These are phyloP conservation scores for Idaea biselata DNA, from an alignment of 2,888 invertebrate species.

Conservation along the genomic window DNA sequence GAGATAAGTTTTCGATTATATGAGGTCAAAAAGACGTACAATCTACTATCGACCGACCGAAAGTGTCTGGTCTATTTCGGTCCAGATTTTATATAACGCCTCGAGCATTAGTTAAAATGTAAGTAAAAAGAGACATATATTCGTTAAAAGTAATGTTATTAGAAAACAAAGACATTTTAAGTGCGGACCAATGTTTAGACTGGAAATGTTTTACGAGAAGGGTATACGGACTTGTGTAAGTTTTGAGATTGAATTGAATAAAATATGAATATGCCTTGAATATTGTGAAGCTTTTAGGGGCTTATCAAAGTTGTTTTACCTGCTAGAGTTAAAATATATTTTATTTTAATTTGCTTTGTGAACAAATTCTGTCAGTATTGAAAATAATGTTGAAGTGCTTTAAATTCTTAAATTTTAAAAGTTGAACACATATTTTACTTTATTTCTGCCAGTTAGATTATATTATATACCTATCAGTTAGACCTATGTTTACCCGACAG, in stretches of 20 bases:
- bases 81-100: not conserved
- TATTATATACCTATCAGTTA: too few species aligned
- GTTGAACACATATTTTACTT: too few species aligned
- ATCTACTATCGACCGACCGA: not conserved
- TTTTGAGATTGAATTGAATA: not conserved
- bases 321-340: not conserved
- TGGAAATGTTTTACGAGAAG: not conserved
- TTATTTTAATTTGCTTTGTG: not conserved
- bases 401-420: too few species aligned
- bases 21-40: too few species aligned
- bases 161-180: not conserved
- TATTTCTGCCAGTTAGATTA: too few species aligned
- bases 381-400: too few species aligned
- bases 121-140: not conserved
- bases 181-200: not conserved
- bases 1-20: too few species aligned
- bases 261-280: not conserved
- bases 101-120: not conserved
- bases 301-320: not conserved
- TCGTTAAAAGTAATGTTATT: slow-evolving; percentile 2
- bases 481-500: too few species aligned
- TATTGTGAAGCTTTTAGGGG: not conserved
- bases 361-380: not conserved
- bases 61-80: not conserved
- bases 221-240: not conserved